Evolutionary conservation across 2,113 vertebrate species (phyloP).

Genomic region (Planiliza haematocheilus): DNA sequence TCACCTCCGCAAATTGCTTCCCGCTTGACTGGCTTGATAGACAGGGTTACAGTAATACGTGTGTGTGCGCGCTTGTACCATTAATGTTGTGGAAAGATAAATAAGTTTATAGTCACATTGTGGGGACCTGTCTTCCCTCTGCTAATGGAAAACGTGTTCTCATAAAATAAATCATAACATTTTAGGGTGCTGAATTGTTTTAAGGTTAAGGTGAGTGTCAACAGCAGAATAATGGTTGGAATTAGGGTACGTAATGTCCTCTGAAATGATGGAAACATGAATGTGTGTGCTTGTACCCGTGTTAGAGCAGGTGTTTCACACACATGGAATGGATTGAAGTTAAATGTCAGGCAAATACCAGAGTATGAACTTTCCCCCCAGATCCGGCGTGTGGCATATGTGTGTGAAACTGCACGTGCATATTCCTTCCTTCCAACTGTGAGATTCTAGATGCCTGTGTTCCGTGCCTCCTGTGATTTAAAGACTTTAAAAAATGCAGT

Average conservation of each 20-base stretch:
- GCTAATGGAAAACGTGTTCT: neutral
- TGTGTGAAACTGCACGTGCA: neutral
- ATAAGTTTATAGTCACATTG: neutral
- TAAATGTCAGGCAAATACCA: slow-evolving; percentile 78
- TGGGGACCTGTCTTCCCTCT: neutral
- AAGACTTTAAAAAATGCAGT: too few species aligned
- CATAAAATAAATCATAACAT: neutral
- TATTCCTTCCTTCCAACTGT: neutral
- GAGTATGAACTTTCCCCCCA: slow-evolving; percentile 53
- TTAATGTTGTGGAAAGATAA: too few species aligned
- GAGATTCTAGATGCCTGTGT: neutral
- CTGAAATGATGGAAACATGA: neutral
- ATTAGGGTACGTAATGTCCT: neutral
- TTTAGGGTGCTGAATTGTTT: neutral
- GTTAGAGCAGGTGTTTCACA: slow-evolving; percentile 48
- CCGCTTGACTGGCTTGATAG: neutral
- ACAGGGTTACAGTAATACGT: neutral
- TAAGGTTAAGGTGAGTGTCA: neutral
- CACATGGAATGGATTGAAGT: slow-evolving; percentile 39
- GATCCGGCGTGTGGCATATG: neutral
- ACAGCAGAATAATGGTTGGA: neutral
- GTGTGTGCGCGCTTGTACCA: neutral
- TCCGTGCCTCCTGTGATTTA: neutral
- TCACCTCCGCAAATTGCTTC: neutral
- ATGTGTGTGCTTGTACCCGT: neutral